Conservation (phyloP, 2,888 invertebrate species). For the Pterobdella sp. region DNA sequence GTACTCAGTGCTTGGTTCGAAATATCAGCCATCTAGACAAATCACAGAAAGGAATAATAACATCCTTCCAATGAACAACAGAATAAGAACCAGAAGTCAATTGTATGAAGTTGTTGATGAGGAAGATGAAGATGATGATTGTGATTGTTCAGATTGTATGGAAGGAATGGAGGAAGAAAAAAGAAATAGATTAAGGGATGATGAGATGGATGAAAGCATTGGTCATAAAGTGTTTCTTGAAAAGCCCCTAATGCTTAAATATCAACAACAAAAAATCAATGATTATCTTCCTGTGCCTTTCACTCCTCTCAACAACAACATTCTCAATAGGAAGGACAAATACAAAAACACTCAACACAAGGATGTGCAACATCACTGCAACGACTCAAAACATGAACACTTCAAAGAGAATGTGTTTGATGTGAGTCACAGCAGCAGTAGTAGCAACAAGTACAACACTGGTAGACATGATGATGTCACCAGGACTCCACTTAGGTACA, state of each 20-base stretch:
- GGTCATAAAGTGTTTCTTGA: not conserved
- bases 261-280: too few relatives aligned
- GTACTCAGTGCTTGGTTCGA: too few relatives aligned
- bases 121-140: not conserved
- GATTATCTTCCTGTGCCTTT: too few relatives aligned
- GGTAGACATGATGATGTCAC: not conserved
- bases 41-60: too few relatives aligned
- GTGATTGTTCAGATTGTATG: conserved; percentile 9
- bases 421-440: not conserved
- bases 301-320: not conserved
- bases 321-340: not conserved
- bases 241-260: not conserved
- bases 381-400: not conserved
- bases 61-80: too few relatives aligned
- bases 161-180: too few relatives aligned
- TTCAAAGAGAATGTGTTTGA: not conserved
- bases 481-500: not conserved
- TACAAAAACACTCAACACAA: not conserved
- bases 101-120: not conserved
- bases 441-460: not conserved
- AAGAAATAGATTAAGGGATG: too few relatives aligned
- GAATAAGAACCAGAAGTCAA: too few relatives aligned
- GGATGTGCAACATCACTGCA: too few relatives aligned
- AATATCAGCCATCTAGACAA: too few relatives aligned
- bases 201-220: not conserved